Conservation (phyloP, 2,797 vertebrate species). For the Gymnothorax reevesii region DNA sequence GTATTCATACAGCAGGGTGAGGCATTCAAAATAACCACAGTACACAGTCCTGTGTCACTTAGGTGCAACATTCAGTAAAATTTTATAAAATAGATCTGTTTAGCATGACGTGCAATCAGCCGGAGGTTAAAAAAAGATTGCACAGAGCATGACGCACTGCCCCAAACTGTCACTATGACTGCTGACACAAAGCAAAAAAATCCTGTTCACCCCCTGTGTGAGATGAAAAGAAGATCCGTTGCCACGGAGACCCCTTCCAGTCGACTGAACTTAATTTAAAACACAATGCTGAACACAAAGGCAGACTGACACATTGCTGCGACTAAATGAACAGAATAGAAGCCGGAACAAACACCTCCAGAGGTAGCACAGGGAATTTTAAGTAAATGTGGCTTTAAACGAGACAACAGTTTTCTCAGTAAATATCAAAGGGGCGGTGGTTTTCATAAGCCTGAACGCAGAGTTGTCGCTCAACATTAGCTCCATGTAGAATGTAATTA, state of each 20-base stretch:
- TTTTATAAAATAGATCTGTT: constrained; percentile 1
- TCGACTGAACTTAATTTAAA: not conserved
- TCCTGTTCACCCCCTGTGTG: not conserved
- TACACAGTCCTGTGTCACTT: not conserved
- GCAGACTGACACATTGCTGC: not conserved
- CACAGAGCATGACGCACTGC: not conserved
- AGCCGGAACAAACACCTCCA: constrained; percentile 1
- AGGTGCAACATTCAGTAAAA: not conserved
- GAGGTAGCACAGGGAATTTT: not conserved
- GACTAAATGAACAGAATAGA: not conserved
- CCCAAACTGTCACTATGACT: not conserved
- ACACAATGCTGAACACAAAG: constrained; percentile 12
- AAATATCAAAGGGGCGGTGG: not conserved
- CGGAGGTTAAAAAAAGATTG: not conserved
- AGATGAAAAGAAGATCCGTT: not conserved
- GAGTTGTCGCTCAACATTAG: not conserved
- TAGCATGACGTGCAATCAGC: not conserved
- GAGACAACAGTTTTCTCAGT: not conserved
- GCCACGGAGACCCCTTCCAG: constrained; percentile 24
- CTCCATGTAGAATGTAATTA: not conserved
- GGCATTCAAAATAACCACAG: constrained; percentile 52
- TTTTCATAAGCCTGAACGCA: constrained; percentile 9
- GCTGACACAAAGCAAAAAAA: not conserved
- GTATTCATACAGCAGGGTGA: constrained; percentile 56
- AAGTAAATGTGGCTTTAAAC: not conserved